Evolutionary conservation across 1,140 invertebrate genomes (phyloP).

Genomic region (Marisa cornuarietis): DNA sequence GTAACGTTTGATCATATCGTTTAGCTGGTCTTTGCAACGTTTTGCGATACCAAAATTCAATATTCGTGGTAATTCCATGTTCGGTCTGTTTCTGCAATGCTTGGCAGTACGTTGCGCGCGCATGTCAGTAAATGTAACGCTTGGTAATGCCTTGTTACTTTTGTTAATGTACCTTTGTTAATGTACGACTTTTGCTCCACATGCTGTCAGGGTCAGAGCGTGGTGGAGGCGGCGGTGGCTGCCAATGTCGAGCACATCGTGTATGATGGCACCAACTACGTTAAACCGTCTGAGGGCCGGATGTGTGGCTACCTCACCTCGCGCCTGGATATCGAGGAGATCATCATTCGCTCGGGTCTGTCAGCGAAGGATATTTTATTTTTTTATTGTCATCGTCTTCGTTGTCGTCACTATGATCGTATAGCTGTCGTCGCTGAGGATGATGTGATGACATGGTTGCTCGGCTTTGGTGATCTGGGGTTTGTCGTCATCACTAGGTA

Average conservation of each 20-base stretch:
- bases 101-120: not conserved
- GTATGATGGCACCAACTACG: conserved; percentile 14
- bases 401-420: not conserved
- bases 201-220: not conserved
- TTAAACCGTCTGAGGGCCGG: not conserved
- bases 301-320: conserved; percentile 3
- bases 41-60: not conserved
- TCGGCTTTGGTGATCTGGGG: not conserved
- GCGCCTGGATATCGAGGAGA: conserved; percentile 11
- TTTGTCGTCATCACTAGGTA: too few relatives aligned
- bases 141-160: too few relatives aligned
- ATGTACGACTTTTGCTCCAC: not conserved
- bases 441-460: not conserved
- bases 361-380: not conserved
- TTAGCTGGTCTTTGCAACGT: not conserved
- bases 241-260: conserved; percentile 12
- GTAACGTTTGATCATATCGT: too few relatives aligned
- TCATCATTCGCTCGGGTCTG: not conserved
- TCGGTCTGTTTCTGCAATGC: not conserved
- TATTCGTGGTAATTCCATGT: not conserved
- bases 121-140: too few relatives aligned
- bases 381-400: not conserved
- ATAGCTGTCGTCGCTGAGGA: not conserved
- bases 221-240: conserved; percentile 8
- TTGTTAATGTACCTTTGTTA: not conserved